Evolutionary conservation across 2,113 vertebrate species (phyloP), one percentile per base, ranked within the genome.

Genomic region (Chaetorhynchus papuensis): DNA sequence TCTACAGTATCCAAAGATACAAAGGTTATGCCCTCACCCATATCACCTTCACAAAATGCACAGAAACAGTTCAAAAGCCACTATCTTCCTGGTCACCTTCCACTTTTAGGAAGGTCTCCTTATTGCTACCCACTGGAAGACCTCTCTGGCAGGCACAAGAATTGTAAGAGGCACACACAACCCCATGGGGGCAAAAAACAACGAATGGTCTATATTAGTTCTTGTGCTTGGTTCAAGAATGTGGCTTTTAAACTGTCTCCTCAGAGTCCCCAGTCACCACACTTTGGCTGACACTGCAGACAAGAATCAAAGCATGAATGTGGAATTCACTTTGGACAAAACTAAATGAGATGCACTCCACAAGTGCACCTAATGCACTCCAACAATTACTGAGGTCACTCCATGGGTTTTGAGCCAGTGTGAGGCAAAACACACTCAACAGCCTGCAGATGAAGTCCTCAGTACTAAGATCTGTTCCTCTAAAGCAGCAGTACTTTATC

Each of bases 161-260:
- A 83, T 33, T 66, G 16, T 33, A 71, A 30, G 42, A 78, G 22
- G 42, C 23, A 49, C 17, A 61, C 16, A 31, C 3, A 70, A 22
- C 4, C 13, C 28, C 3, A 1, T 17, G 31, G 14, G 70, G 28
- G 45, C 35, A 86, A 61, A 78, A 81, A 60, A 0, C 0, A 57
- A 8, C 0, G 2, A 53, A 74, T 2, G 37, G 12, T 23, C 59
- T 47, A 1, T 27, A 21, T 8, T 10, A 30, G 24, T 6, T 35
- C 26, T 49, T 59, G 28, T 7, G 30, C 31, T 77, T 54, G 50
- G 23, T 44, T 60, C 60, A 44, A 56, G 30, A 47, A 41, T 1
- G 11, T 17, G n/a, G 59, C 10, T 61, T 81, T 83, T 26, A 30
- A 59, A 39, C 35, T n/a, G 15, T 7, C 14, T 71, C 52, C 23